A percentile compares a stretch with the other conserved stretches of the same genome.
Evolutionary conservation across 2,797 vertebrate species (phyloP).

Genomic region (Parotocinclus haroldoi): DNA sequence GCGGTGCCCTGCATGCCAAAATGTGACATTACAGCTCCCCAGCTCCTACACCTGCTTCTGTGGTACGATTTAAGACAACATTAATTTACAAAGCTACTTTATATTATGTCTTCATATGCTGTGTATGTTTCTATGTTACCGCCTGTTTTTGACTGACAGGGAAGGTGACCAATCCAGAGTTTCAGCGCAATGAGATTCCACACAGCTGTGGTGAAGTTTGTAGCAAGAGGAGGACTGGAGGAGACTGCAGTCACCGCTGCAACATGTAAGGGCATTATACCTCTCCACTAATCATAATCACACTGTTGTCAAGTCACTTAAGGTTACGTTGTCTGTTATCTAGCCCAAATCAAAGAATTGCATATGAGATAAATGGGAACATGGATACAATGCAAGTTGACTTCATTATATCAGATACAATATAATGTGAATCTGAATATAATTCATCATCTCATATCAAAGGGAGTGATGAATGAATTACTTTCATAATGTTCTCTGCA

Average conservation of each 20-base stretch:
- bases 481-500: too few species aligned
- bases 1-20: conserved; percentile 97
- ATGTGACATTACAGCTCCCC: conserved; percentile 82
- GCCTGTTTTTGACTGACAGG: conserved; percentile 63
- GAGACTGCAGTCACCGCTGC: conserved; percentile 91
- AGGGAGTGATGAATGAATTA: too few species aligned
- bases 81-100: background rate
- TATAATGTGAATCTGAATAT: too few species aligned
- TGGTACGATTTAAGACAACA: conserved; percentile 71
- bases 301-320: too few species aligned
- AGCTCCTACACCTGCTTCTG: conserved; percentile 91
- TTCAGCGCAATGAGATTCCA: conserved; percentile 96
- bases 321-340: too few species aligned
- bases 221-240: conserved; percentile 87
- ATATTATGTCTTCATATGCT: background rate
- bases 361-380: too few species aligned
- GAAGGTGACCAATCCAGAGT: conserved; percentile 94
- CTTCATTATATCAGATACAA: too few species aligned
- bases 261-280: conserved; percentile 84
- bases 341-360: too few species aligned
- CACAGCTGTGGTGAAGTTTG: conserved; percentile 98
- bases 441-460: too few species aligned
- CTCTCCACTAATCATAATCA: too few species aligned
- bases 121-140: background rate
- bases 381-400: too few species aligned